These are phyloP conservation scores for Sepioteuthis lessoniana DNA, from an alignment of 2,888 invertebrate genomes.

Conservation along the genomic window DNA sequence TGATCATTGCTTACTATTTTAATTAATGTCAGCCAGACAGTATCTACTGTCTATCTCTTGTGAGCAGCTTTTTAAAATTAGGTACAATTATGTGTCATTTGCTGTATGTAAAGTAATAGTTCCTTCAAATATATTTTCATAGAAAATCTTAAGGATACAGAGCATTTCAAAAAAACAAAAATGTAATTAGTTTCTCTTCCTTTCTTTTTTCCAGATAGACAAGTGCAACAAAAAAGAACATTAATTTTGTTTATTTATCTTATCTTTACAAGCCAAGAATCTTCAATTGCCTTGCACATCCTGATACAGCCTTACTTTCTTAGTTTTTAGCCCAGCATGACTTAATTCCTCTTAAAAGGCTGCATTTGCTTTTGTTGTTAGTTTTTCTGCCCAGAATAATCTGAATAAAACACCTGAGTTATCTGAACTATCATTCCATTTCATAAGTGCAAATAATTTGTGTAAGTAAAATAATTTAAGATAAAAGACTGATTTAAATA, in stretches of 20 bases:
- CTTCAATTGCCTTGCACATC: neutral
- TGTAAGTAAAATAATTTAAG: neutral
- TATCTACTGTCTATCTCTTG: too few species aligned
- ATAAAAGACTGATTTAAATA: neutral
- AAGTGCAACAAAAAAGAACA: neutral
- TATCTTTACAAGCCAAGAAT: constrained; percentile 17
- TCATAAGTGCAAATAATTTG: neutral
- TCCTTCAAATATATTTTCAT: too few species aligned
- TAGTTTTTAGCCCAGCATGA: neutral
- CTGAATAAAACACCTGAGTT: constrained; percentile 16
- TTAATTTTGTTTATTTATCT: neutral
- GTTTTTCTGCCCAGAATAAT: neutral
- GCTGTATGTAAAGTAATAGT: too few species aligned
- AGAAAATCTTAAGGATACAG: neutral
- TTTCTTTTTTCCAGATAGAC: neutral
- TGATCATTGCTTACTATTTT: too few species aligned
- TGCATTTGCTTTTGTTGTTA: neutral
- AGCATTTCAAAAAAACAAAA: neutral
- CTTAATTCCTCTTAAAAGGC: neutral
- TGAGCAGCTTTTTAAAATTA: too few species aligned
- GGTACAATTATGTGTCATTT: too few species aligned
- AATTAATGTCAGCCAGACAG: too few species aligned
- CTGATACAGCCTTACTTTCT: neutral
- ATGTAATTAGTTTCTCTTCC: neutral
- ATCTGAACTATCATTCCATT: neutral